Evolutionary conservation across 1,140 invertebrate species (phyloP).

Genomic region (Drosophila nigromelanica): DNA sequence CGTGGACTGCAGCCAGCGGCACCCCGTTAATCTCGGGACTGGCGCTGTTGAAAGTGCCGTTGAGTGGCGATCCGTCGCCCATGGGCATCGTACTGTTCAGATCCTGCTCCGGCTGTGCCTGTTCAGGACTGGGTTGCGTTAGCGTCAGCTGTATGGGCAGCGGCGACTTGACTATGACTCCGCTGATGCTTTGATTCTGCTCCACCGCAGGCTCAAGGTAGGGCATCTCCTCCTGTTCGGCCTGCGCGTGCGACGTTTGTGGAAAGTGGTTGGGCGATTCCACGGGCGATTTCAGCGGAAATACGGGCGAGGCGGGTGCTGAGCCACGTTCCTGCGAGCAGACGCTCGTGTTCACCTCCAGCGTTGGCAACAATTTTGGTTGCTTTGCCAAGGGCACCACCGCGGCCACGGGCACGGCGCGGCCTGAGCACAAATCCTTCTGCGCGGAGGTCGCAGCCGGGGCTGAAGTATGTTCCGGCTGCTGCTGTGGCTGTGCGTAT

Average conservation of each 20-base stretch:
- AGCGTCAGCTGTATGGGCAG: slow-evolving; percentile 39
- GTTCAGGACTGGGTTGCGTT: slow-evolving; percentile 48
- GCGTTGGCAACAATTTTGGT: neutral
- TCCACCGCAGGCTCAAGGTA: slow-evolving; percentile 46
- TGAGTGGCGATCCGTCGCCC: slow-evolving; percentile 5
- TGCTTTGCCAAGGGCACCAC: neutral
- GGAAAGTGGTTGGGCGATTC: slow-evolving; percentile 59
- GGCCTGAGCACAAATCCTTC: neutral
- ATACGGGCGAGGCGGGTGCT: slow-evolving; percentile 56
- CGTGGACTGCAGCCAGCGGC: slow-evolving; percentile 1
- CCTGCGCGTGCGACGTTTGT: slow-evolving; percentile 55
- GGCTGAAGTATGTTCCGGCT: neutral
- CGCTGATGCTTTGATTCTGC: slow-evolving; percentile 19
- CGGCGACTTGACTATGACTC: slow-evolving; percentile 49
- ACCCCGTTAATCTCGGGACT: neutral
- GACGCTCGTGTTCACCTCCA: slow-evolving; percentile 21
- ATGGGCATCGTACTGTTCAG: slow-evolving; percentile 31
- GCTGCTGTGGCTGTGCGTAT: neutral
- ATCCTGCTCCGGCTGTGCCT: slow-evolving; percentile 12
- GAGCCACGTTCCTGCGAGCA: slow-evolving; percentile 7
- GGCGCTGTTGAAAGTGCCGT: slow-evolving; percentile 52
- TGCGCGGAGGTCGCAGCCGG: neutral
- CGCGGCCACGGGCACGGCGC: neutral
- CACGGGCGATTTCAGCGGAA: slow-evolving; percentile 54
- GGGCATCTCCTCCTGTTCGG: slow-evolving; percentile 47